Base-by-base conservation (phyloP, 30 jellyfish, hydroid and myxozoan species). In the Morbakka virulenta region DNA sequence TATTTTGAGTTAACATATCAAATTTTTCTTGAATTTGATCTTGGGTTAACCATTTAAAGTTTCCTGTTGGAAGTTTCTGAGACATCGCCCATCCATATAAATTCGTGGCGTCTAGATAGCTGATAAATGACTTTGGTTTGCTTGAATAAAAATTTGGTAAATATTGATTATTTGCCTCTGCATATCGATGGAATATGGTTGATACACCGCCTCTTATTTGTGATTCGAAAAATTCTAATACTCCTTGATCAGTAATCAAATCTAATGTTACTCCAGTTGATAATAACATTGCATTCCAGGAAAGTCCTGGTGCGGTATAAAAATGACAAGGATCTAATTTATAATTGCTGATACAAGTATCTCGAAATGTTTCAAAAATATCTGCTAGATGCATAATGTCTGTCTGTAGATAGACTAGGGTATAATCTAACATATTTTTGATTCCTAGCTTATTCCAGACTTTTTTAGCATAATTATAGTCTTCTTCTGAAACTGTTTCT, bases 81-180 rank as follows among this genome's bases (percentile, higher is more conserved):
- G 63, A 0, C 97, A 88, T 88, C 4, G 96, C 96, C 95, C 96
- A 88, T 6, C 94, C 94, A 76, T 83, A 72, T 26, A 71, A 25
- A 87, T 87, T 87, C 34, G 80, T 87, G 28, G 95, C 95, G 57
- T 87, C 95, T 28, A 66, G 76, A 32, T 86, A 86, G 68, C 29
- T 69, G 17, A 85, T 25, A 34, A 63, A 41, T 61, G 50, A 35
- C 32, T 89, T 29, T 1, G 73, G 52, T 32, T 29, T 49, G 61
- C 47, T 47, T 23, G 25, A 31, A 62, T 84, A 53, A 62, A 22
- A 77, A 17, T 4, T 1, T 34, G 41, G 14, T 64, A 47, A 33
- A 49, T 63, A 26, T 13, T 63, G 41, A 14, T 64, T 49, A 33
- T 79, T 64, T 17, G 89, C 89, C 50, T 79, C 50, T 3, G 72